Base-by-base conservation (phyloP, 2,113 vertebrate species). In the Chionis minor region DNA sequence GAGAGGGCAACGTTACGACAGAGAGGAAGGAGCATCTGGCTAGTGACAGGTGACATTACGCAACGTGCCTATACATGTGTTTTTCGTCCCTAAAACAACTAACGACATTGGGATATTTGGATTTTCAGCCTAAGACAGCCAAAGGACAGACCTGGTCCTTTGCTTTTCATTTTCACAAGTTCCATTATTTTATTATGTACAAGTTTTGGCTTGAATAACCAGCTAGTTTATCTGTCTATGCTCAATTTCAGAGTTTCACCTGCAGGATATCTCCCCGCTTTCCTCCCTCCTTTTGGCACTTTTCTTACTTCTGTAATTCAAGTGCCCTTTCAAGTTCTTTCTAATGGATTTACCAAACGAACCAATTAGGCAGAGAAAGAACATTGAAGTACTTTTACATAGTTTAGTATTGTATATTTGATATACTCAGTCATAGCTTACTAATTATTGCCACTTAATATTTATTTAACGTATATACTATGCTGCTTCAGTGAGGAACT, bases 361-460 rank as follows among this genome's bases (percentile, higher is more conserved):
- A 79, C 85, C 82, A 90, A 93, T 90, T 93, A 88, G 63, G 45
- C 52, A 67, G 54, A 84, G 72, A 45, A 35, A 52, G 93, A 92
- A 75, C 52, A 82, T 22, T 3, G 38, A 85, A 70, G 90, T 71
- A 51, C 59, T 81, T 90, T 9, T 51, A 61, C 9, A 33, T 4
- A 70, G 78, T 69, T 45, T 69, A 81, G 67, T 44, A 30, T 49
- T 91, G 92, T 62, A 81, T 32, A 15, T 92, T 65, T 73, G 65
- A 84, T 83, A 74, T 8, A 9, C 66, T 59, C 61, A 73, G 13
- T 72, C 81, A 33, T 32, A 52, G 65, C 66, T 42, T 7, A 56
- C 58, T 28, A 81, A 87, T 87, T 81, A 61, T 30, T 38, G n/a
- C 42, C 45, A 54, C 81, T 89, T 75, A 89, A 72, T 85, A 92